Base-by-base conservation (phyloP, 2,113 vertebrate genomes). In the Bothrops jararaca region DNA sequence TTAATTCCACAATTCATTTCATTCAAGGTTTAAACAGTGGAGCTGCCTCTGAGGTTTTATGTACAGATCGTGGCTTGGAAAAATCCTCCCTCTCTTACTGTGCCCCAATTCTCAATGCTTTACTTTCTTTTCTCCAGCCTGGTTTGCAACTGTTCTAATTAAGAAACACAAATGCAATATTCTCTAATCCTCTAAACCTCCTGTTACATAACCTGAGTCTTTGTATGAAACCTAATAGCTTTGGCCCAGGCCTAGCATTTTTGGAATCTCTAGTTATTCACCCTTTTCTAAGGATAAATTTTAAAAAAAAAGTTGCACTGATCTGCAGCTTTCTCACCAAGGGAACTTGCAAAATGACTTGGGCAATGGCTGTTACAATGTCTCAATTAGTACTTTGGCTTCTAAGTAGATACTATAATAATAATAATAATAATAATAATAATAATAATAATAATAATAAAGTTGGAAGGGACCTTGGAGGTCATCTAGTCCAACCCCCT, bases 101-200 rank as follows among this genome's bases (percentile, higher is more conserved):
- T 18, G 58, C 64, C n/a, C 10, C 39, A 39, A 23, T 20, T 53
- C 56, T 53, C 13, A 5, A 57, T 58, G 48, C 42, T 54, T 52
- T 89, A 29, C 54, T 10, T 60, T 54, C 39, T 26, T 22, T 88
- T 89, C 20, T 85, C 48, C 48, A 26, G n/a, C 7, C 69, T 15
- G 15, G 11, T 39, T 18, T 91, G 10, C 69, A 42, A 29, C 24
- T 13, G 29, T 89, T 93, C 69, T 34, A 52, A 53, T 58, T 85
- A 91, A 42, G 74, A 86, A 89, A 8, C 80, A 89, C 89, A 64
- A 91, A 89, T 57, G 20, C 85, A 48, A 45, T 89, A 85, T 91
- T 89, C n/a, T 86, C 53, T 86, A 92, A 94, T 88, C 88, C 85
- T 88, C 22, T 90, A 90, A 90, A 22, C 69, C 45, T 60, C 92